A percentile compares a stretch with the other conserved stretches of the same genome.
Evolutionary conservation across 2,113 vertebrate species (phyloP).

Genomic region (Lipophrys pholis): DNA sequence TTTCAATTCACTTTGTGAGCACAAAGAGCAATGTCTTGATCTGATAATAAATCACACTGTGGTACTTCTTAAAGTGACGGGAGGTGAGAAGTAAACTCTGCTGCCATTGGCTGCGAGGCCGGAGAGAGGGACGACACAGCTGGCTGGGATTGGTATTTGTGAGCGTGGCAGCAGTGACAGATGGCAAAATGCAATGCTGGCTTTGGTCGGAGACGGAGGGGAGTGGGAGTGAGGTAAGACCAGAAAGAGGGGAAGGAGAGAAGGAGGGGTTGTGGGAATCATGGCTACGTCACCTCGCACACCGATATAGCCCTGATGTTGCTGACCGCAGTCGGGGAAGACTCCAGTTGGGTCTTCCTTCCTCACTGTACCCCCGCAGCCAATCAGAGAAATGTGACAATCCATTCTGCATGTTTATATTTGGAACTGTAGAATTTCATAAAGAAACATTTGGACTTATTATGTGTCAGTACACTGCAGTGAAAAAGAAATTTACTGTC

Average conservation of each 20-base stretch:
- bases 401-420: not conserved
- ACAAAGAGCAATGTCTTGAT: too few relatives aligned
- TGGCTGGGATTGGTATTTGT: constrained; percentile 69
- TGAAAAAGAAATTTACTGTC: constrained; percentile 39
- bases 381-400: not conserved
- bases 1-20: too few relatives aligned
- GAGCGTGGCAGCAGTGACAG: constrained; percentile 73
- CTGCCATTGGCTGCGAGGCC: constrained; percentile 42
- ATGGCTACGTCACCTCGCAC: constrained; percentile 55
- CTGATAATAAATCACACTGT: not conserved
- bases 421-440: not conserved
- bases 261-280: constrained; percentile 46
- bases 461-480: constrained; percentile 30
- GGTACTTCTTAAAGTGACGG: not conserved
- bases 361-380: constrained; percentile 8
- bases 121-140: constrained; percentile 22
- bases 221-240: constrained; percentile 57
- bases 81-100: constrained; percentile 24
- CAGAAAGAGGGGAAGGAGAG: not conserved
- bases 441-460: not conserved
- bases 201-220: constrained; percentile 59
- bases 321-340: constrained; percentile 62
- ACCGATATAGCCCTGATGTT: constrained; percentile 78
- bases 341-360: constrained; percentile 32
- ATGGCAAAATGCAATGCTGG: constrained; percentile 77